A percentile compares a stretch with the other conserved stretches of the same genome.
Conservation (phyloP, 2,888 invertebrate genomes). For the Pyralis farinalis region DNA sequence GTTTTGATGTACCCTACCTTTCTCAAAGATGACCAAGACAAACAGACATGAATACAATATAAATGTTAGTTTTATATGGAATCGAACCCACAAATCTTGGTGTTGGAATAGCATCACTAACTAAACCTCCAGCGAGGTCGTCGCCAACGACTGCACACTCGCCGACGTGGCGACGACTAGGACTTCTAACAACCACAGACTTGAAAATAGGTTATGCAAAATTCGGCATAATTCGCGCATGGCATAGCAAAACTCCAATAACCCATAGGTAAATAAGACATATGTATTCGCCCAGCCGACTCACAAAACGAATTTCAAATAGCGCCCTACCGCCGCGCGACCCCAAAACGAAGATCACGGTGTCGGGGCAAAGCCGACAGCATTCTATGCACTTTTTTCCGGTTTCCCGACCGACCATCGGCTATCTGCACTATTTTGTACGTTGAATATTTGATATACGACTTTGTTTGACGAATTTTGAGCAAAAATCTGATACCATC, state of each 20-base stretch:
- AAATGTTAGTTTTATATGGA: too few species aligned
- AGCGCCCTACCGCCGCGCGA: not conserved
- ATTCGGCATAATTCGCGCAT: constrained; percentile 5
- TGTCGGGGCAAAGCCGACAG: not conserved
- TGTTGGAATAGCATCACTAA: too few species aligned
- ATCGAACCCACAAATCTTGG: too few species aligned
- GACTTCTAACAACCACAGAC: too few species aligned
- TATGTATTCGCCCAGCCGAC: constrained; percentile 3
- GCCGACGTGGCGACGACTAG: too few species aligned
- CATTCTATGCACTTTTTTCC: not conserved
- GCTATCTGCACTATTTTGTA: constrained; percentile 12
- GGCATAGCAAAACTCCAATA: constrained; percentile 11
- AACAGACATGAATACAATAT: too few species aligned
- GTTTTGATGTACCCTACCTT: too few species aligned
- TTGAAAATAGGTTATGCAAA: too few species aligned
- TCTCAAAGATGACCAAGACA: too few species aligned
- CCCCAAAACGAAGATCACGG: not conserved
- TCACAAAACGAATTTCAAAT: constrained; percentile 11
- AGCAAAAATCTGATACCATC: too few species aligned
- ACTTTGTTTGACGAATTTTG: not conserved
- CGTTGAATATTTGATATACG: constrained; percentile 8
- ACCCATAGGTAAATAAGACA: constrained; percentile 5
- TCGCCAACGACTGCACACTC: too few species aligned
- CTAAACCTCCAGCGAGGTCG: too few species aligned
- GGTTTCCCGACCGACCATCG: not conserved